These are phyloP conservation scores for Cygnus buccinator DNA, from an alignment of 2,113 vertebrate species.

Conservation along the genomic window DNA sequence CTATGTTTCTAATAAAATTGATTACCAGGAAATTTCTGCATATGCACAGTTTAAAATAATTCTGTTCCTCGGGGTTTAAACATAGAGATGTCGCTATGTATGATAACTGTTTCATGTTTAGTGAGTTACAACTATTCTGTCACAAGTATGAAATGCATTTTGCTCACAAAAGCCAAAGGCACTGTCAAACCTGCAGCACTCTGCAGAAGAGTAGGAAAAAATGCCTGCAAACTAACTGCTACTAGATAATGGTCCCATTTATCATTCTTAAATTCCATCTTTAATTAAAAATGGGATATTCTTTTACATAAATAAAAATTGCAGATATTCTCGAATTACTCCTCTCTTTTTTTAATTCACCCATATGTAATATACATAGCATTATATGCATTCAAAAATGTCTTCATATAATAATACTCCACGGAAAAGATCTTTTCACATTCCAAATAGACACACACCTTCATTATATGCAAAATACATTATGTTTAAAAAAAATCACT, in stretches of 20 bases:
- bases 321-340: constrained; percentile 34
- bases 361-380: not conserved
- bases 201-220: constrained; percentile 22
- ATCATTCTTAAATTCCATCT: constrained; percentile 56
- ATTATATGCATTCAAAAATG: not conserved
- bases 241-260: constrained; percentile 33
- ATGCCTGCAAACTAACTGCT: constrained; percentile 41
- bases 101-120: constrained; percentile 14
- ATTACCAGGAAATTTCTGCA: constrained; percentile 60
- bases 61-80: constrained; percentile 55
- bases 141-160: constrained; percentile 40
- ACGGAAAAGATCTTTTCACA: not conserved
- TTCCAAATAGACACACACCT: not conserved
- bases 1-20: constrained; percentile 60
- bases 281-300: constrained; percentile 63
- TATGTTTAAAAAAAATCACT: not conserved
- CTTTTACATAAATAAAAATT: constrained; percentile 48
- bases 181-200: constrained; percentile 27
- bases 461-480: not conserved
- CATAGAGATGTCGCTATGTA: not conserved
- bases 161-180: constrained; percentile 46
- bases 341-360: not conserved
- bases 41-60: constrained; percentile 57
- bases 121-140: constrained; percentile 56
- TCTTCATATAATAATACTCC: not conserved